These are phyloP conservation scores for Galaxias olidus DNA, from an alignment of 2,797 vertebrate species.

Conservation along the genomic window DNA sequence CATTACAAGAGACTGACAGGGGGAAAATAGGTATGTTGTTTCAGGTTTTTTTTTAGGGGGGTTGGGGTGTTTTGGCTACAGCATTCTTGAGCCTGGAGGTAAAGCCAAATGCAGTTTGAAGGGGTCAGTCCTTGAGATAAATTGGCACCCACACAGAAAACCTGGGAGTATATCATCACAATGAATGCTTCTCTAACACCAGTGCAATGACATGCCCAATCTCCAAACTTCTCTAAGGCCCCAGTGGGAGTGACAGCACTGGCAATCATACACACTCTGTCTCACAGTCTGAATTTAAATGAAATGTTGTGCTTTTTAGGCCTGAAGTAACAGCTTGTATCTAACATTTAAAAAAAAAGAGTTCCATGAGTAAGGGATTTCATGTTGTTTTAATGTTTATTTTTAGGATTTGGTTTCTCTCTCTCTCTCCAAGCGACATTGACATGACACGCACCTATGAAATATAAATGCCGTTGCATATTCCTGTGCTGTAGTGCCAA, in stretches of 20 bases:
- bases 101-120: conserved; percentile 37
- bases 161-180: conserved; percentile 51
- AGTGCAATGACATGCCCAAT: conserved; percentile 47
- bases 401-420: not conserved
- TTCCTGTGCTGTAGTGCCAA: no score
- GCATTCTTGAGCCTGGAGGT: conserved; percentile 43
- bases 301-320: conserved; percentile 27
- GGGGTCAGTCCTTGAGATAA: conserved; percentile 37
- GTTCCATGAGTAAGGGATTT: not conserved
- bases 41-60: not conserved
- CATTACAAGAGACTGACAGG: conserved; percentile 1
- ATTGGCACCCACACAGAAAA: conserved; percentile 37
- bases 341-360: not conserved
- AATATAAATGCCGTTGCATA: not conserved
- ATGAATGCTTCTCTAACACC: conserved; percentile 50
- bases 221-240: conserved; percentile 41
- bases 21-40: conserved; percentile 23
- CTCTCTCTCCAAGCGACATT: not conserved
- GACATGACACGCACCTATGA: not conserved
- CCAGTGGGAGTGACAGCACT: conserved; percentile 49
- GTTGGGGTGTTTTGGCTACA: conserved; percentile 24
- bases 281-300: conserved; percentile 40
- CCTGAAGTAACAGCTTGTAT: conserved; percentile 21
- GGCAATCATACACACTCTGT: conserved; percentile 48
- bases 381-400: not conserved